phyloP scores from a whole-genome alignment of 1,140 invertebrate genomes.

The Daktulosphaira vitifoliae region DNA sequence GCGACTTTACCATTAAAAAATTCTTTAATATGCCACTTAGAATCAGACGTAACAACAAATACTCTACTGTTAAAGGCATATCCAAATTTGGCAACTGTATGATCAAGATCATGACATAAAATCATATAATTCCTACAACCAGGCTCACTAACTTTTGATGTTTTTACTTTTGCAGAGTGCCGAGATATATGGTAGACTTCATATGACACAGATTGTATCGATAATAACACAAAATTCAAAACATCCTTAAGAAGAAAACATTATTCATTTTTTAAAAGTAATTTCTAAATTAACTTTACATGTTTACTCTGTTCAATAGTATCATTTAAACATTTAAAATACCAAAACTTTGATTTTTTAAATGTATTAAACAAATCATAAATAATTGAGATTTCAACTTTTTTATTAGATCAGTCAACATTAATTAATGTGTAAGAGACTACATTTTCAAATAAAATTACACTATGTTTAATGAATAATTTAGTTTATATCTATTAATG shows the following conservation, averaged over 20 bases:
- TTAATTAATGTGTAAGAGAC: too few relatives aligned
- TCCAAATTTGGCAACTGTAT: background rate
- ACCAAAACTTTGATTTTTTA: too few relatives aligned
- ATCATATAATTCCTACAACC: slow-evolving; percentile 8
- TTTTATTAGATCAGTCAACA: too few relatives aligned
- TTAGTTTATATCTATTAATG: too few relatives aligned
- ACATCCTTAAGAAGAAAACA: background rate
- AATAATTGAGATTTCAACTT: too few relatives aligned
- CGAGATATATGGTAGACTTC: background rate
- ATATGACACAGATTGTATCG: background rate
- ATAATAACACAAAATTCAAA: background rate
- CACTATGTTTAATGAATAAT: too few relatives aligned
- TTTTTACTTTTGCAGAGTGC: slow-evolving; percentile 4
- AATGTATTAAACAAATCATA: too few relatives aligned
- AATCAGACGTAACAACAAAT: slow-evolving; percentile 10
- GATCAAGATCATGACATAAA: slow-evolving; percentile 20
- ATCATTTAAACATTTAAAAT: too few relatives aligned
- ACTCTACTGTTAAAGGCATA: background rate
- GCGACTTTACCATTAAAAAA: background rate
- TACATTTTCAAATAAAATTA: too few relatives aligned
- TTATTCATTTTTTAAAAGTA: too few relatives aligned
- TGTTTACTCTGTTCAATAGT: too few relatives aligned
- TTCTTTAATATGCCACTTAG: slow-evolving; percentile 22
- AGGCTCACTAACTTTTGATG: slow-evolving; percentile 1
- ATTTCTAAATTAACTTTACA: too few relatives aligned